Conservation (phyloP, 2,888 invertebrate genomes). For the Stictocephala bisonia region DNA sequence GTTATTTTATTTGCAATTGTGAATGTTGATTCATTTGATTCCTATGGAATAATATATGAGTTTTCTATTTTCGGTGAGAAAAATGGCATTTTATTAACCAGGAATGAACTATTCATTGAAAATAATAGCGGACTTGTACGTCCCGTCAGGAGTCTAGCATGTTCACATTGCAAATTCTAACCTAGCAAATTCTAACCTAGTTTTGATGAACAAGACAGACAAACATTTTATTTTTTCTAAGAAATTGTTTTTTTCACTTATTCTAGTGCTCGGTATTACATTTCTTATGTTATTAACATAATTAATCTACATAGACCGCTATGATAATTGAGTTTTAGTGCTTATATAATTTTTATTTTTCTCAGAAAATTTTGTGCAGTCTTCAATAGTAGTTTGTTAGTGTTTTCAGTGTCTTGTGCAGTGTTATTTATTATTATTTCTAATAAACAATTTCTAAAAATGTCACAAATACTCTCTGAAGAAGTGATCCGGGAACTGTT, state of each 20-base stretch:
- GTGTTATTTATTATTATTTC: constrained; percentile 1
- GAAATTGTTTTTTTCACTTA: too few species aligned
- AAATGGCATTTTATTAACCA: background rate
- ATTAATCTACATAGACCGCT: background rate
- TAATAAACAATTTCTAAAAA: background rate
- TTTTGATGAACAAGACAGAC: constrained; percentile 3
- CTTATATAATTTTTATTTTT: constrained; percentile 9
- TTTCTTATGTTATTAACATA: constrained; percentile 2
- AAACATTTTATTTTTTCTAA: background rate
- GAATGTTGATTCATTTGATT: background rate
- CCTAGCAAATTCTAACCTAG: background rate
- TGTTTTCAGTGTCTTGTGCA: background rate
- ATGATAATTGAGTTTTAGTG: background rate
- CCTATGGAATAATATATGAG: background rate
- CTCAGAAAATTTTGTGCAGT: background rate
- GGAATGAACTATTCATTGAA: too few species aligned
- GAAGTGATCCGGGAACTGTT: background rate
- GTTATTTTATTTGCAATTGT: background rate
- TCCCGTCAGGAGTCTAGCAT: background rate
- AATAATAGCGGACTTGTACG: constrained; percentile 1
- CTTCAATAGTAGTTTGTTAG: background rate
- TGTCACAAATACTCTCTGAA: constrained; percentile 9
- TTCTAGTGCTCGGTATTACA: background rate
- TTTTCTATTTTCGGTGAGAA: constrained; percentile 10
- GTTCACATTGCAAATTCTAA: background rate